These are phyloP conservation scores for Polydrusus pterygomalis DNA, from an alignment of 2,888 invertebrate species.

Conservation along the genomic window DNA sequence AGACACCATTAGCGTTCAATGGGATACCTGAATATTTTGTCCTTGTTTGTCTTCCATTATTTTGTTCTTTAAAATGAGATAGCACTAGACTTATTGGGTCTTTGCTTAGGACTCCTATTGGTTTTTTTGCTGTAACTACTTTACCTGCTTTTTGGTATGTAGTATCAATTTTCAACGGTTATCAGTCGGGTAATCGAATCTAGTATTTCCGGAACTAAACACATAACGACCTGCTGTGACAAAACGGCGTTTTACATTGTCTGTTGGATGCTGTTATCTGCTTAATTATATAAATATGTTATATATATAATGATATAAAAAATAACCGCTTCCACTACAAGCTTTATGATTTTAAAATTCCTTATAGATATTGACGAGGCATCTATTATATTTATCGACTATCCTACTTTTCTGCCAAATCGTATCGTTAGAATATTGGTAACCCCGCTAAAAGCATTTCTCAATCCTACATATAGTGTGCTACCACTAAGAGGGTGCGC, in stretches of 20 bases:
- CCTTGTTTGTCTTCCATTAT: neutral
- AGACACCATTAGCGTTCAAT: conserved; percentile 9
- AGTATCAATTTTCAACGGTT: neutral
- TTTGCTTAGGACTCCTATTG: conserved; percentile 1
- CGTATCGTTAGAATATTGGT: conserved; percentile 8
- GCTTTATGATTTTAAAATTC: too few species aligned
- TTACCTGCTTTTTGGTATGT: conserved; percentile 14
- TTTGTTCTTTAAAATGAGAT: neutral
- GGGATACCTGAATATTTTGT: conserved; percentile 8
- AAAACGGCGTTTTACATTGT: conserved; percentile 2
- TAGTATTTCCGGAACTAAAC: conserved; percentile 19
- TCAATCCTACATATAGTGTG: conserved; percentile 4
- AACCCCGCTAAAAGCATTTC: conserved; percentile 11
- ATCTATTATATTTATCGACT: neutral
- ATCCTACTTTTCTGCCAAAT: neutral
- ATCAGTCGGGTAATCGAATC: neutral
- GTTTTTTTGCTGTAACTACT: neutral
- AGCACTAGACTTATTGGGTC: neutral
- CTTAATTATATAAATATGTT: too few species aligned
- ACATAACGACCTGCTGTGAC: neutral
- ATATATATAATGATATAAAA: too few species aligned
- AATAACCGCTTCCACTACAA: too few species aligned
- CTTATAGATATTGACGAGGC: too few species aligned
- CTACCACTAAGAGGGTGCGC: conserved; percentile 40
- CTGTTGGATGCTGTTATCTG: neutral